Evolutionary conservation across 2,113 vertebrate species (phyloP), one percentile per base, ranked within the genome.

Genomic region (Anthoscopus minutus): DNA sequence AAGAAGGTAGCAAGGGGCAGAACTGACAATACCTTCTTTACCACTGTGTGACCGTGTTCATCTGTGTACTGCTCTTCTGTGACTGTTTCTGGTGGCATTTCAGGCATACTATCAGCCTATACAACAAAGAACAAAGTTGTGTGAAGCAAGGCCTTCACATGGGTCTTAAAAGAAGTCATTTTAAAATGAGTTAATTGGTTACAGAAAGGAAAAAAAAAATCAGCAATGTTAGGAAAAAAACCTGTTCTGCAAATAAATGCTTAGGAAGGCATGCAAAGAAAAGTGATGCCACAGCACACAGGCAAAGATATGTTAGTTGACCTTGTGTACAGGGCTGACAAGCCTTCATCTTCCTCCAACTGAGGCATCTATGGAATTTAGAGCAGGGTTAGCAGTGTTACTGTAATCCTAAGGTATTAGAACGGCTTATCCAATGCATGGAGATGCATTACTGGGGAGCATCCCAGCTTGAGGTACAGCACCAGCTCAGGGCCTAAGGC

Each of bases 31-130:
- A 99, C 99, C 97, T 99, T 99, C 96, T 98, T 99, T 18, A 99
- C 98, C 25, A 99, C 99, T 15, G 97, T 98, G 96, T 99, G 99
- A 47, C 99, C 99, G 3, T 98, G 98, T 83, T 99, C 99, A 48
- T 99, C 99, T 5, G 97, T 98, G 58, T 99, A 99, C 69, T 99
- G 98, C 96, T 99, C 99, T 72, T 99, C 99, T 10, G 99, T 99
- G 92, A 99, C 98, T 2, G 98, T 98, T 96, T 99, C 98, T 19
- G 98, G 95, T 58, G 98, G 98, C 67, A 99, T 98, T 60, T 99
- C 99, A 73, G 98, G 98, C 86, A 99, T 97, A 13, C 98, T 97
- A 42, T 99, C 99, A 7, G 98, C 99, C 99, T 99, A 94, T 45
- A 93, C 0, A 8, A 86, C 64, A 93, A 83, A 97, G 81, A 94